These are phyloP conservation scores for Exephanes ischioxanthus DNA, from an alignment of 2,888 invertebrate genomes.

Conservation along the genomic window DNA sequence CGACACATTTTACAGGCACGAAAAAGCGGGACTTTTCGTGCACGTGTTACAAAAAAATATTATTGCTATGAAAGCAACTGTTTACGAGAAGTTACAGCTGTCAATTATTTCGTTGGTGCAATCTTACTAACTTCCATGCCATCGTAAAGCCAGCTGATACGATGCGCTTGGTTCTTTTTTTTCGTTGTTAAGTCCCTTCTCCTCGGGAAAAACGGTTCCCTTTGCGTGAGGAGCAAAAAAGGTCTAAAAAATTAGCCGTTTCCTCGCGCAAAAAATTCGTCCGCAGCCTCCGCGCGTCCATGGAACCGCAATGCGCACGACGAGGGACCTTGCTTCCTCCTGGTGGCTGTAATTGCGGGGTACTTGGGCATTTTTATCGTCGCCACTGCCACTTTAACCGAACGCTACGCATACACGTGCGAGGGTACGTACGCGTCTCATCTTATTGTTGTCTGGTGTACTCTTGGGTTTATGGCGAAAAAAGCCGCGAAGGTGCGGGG, in stretches of 20 bases:
- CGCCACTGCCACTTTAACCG: slow-evolving; percentile 80
- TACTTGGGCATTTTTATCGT: slow-evolving; percentile 81
- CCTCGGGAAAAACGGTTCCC: too few relatives aligned
- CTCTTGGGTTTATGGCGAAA: slow-evolving; percentile 79
- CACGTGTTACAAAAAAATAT: too few relatives aligned
- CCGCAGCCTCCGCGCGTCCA: slow-evolving; percentile 63
- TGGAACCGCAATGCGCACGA: slow-evolving; percentile 67
- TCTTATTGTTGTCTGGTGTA: slow-evolving; percentile 82
- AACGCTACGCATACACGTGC: slow-evolving; percentile 63
- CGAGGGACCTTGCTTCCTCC: slow-evolving; percentile 62
- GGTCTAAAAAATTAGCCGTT: neutral
- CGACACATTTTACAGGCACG: too few relatives aligned
- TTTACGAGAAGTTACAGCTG: too few relatives aligned
- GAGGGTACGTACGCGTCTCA: slow-evolving; percentile 69
- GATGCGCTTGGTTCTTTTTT: too few relatives aligned
- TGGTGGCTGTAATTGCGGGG: slow-evolving; percentile 81
- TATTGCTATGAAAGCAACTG: too few relatives aligned
- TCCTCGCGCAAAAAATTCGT: slow-evolving; percentile 25
- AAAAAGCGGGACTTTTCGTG: too few relatives aligned
- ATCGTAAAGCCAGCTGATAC: too few relatives aligned
- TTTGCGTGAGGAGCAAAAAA: neutral
- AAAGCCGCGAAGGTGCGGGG: slow-evolving; percentile 63
- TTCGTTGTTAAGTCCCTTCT: too few relatives aligned
- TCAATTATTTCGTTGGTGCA: too few relatives aligned
- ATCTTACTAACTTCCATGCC: too few relatives aligned